Evolutionary conservation across 2,888 invertebrate genomes (phyloP), one percentile per base, ranked within the genome.

Genomic region (Cosmopolites sordidus): DNA sequence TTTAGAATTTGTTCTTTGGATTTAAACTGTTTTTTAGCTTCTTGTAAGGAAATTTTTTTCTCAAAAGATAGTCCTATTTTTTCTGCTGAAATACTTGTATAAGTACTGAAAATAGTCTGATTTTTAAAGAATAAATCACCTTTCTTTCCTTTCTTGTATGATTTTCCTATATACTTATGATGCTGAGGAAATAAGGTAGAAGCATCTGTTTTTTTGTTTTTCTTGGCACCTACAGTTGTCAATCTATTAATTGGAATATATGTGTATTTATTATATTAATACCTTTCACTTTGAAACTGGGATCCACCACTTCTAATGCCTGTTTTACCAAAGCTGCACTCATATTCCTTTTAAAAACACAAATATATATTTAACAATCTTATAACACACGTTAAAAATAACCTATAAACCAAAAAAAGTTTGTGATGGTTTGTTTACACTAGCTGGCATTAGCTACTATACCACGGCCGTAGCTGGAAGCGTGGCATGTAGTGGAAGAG

Each of bases 281-380:
- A 61, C 55, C 43, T 33, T 43, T 52, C 18, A 29, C 48, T 40
- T 59, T 56, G 55, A 61, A 62, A 47, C 66, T 61, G 15, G 64
- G 61, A 56, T 73, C 73, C 8, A 72, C 68, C 39, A 73, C 55
- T 50, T 66, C 66, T 54, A 73, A 66, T 52, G 68, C 67, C 60
- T 71, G 67, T 48, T 66, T 64, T 47, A 72, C 70, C 45, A 73
- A 59, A 8, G 70, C 63, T 33, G 69, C 64, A 58, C 71, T 72
- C 73, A 73, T 73, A 5, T 37, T 37, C n/a, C n/a, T n/a, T n/a
- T n/a, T n/a, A n/a, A n/a, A n/a, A n/a, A n/a, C n/a, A n/a, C n/a
- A n/a, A n/a, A n/a, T n/a, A n/a, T n/a, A n/a, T n/a, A n/a, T n/a
- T n/a, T n/a, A n/a, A n/a, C n/a, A n/a, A n/a, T n/a, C n/a, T n/a